Evolutionary conservation across 2,797 vertebrate genomes (phyloP).

Genomic region (Gymnoscopelus microlampas): DNA sequence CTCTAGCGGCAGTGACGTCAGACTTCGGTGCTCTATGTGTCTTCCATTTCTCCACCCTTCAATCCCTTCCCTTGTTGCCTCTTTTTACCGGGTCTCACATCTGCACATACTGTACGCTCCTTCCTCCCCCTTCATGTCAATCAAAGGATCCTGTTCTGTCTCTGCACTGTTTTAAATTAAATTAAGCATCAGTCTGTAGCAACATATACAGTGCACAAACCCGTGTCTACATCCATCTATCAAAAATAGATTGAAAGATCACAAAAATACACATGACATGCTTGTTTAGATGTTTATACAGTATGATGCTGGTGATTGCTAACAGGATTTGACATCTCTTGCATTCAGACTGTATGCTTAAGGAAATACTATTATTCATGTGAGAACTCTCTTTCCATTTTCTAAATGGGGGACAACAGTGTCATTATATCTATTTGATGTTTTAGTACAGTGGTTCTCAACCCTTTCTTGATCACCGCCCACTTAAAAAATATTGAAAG

Average conservation of each 20-base stretch:
- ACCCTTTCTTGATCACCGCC: too few species aligned
- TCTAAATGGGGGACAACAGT: background rate
- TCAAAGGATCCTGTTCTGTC: conserved; percentile 70
- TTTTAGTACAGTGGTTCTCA: too few species aligned
- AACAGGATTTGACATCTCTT: too few species aligned
- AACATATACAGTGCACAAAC: conserved; percentile 17
- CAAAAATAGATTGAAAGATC: conserved; percentile 20
- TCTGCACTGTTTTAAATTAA: conserved; percentile 53
- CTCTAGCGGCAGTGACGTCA: too few species aligned
- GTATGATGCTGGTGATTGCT: too few species aligned
- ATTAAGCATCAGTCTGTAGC: conserved; percentile 17
- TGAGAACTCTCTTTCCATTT: background rate
- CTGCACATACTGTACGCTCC: conserved; percentile 26
- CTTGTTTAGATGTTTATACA: background rate
- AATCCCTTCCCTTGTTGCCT: background rate
- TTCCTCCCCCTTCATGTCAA: conserved; percentile 60
- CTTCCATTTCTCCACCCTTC: background rate
- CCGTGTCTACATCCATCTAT: conserved; percentile 27
- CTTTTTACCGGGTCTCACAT: background rate
- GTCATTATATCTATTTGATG: too few species aligned
- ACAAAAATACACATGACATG: background rate
- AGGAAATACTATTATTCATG: background rate
- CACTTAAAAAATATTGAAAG: too few species aligned
- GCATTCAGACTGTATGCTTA: too few species aligned
- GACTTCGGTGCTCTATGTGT: conserved; percentile 27